Percentiles rank a stretch among this genome's conserved stretches.
phyloP scores from a whole-genome alignment of 2,113 vertebrate genomes.

The Peucedramus taeniatus region DNA sequence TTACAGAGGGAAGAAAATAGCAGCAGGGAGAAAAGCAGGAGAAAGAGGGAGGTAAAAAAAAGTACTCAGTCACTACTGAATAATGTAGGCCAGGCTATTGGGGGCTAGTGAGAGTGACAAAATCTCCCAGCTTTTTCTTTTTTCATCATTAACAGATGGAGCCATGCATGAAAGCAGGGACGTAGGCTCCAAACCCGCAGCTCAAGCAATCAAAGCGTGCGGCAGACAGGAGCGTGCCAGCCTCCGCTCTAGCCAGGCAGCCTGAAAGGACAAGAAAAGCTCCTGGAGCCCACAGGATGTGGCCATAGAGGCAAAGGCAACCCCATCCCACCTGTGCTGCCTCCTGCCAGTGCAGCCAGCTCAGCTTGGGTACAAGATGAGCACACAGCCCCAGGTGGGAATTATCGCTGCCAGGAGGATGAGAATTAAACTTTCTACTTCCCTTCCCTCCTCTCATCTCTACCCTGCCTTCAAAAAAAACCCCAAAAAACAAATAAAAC shows the following conservation, averaged over 20 bases:
- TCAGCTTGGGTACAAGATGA: not conserved
- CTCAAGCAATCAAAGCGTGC: constrained; percentile 36
- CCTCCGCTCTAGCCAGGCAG: not conserved
- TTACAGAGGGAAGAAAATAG: constrained; percentile 3
- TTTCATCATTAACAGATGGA: constrained; percentile 57
- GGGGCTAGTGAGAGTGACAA: constrained; percentile 1
- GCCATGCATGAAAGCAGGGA: constrained; percentile 33
- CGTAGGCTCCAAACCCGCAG: constrained; percentile 38
- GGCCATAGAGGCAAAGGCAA: not conserved
- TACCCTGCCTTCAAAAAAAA: not conserved
- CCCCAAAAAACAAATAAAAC: too few species aligned
- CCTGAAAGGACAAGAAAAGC: not conserved
- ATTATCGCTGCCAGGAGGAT: not conserved
- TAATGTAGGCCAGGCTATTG: constrained; percentile 22
- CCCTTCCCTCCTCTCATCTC: not conserved
- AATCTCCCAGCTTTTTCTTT: constrained; percentile 36
- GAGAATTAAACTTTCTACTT: not conserved
- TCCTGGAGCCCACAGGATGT: not conserved
- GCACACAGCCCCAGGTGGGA: not conserved
- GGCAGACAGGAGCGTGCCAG: not conserved
- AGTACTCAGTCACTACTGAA: not conserved
- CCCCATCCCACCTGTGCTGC: not conserved
- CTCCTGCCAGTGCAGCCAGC: not conserved
- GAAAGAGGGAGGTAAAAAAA: not conserved
- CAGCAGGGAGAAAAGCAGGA: not conserved